A percentile compares a stretch with the other conserved stretches of the same genome.
Evolutionary conservation across 2,797 vertebrate genomes (phyloP).

Genomic region (Gallirallus australis): DNA sequence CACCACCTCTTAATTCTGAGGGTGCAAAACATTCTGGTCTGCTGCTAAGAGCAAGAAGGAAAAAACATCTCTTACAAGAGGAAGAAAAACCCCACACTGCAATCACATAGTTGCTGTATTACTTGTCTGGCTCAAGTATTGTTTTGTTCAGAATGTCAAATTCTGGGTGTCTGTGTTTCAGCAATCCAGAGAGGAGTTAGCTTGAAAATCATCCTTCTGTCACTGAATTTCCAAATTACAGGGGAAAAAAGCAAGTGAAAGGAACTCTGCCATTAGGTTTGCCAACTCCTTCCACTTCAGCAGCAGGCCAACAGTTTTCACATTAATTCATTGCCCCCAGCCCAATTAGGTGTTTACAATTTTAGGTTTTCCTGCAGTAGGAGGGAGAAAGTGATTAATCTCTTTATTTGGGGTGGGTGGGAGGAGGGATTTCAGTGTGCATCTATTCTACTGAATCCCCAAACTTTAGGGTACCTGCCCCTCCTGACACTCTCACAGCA

Average conservation of each 20-base stretch:
- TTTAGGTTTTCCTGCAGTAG: slow-evolving; percentile 26
- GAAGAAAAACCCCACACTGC: background rate
- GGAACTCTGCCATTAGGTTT: slow-evolving; percentile 28
- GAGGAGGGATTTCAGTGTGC: background rate
- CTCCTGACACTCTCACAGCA: background rate
- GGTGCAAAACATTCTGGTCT: slow-evolving; percentile 6
- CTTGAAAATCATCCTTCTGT: slow-evolving; percentile 73
- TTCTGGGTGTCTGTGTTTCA: slow-evolving; percentile 53
- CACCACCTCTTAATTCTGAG: background rate
- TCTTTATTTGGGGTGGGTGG: background rate
- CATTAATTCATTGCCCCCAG: slow-evolving; percentile 14
- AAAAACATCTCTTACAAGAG: background rate
- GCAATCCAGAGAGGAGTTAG: slow-evolving; percentile 62
- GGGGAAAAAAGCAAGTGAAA: background rate
- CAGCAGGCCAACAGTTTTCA: slow-evolving; percentile 29
- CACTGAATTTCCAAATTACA: slow-evolving; percentile 65
- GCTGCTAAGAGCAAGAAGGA: background rate
- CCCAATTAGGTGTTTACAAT: slow-evolving; percentile 18
- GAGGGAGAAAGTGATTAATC: slow-evolving; percentile 1
- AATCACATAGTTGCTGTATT: background rate
- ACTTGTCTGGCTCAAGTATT: slow-evolving; percentile 54
- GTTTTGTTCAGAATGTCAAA: slow-evolving; percentile 71
- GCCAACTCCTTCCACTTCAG: slow-evolving; percentile 40
- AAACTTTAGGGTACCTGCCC: background rate
- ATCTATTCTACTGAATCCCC: background rate